Percentiles rank a stretch among this genome's conserved stretches.
phyloP scores from a whole-genome alignment of 2,113 vertebrate species.

The Sylvia atricapilla region DNA sequence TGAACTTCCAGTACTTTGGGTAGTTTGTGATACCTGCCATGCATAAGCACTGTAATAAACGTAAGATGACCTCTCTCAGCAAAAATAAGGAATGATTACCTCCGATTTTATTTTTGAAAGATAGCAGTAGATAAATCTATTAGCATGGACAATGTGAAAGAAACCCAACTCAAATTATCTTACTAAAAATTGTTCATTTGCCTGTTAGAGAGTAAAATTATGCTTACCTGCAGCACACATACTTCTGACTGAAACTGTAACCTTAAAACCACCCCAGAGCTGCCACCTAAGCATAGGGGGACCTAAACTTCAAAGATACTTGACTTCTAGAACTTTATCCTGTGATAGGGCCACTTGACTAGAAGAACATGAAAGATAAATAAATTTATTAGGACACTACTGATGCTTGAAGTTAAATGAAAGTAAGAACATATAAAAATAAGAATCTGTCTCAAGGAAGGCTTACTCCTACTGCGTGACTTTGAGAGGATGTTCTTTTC shows the following conservation, averaged over 20 bases:
- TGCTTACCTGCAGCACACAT: neutral
- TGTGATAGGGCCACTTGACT: neutral
- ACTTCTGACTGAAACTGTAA: neutral
- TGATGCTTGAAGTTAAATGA: neutral
- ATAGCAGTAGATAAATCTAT: neutral
- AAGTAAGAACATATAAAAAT: neutral
- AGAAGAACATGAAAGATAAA: neutral
- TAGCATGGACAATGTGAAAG: neutral
- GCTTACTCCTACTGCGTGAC: neutral
- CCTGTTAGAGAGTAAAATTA: neutral
- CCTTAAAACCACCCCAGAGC: neutral
- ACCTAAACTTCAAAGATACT: neutral
- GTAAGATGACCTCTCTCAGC: neutral
- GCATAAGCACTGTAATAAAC: neutral
- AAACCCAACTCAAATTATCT: neutral
- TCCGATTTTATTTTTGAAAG: neutral
- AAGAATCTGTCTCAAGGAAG: neutral
- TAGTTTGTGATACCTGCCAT: neutral
- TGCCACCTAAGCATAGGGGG: neutral
- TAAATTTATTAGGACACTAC: neutral
- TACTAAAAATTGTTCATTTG: neutral
- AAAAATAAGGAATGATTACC: neutral
- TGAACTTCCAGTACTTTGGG: neutral
- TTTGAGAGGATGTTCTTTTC: neutral
- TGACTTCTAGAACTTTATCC: neutral